Evolutionary conservation across 2,888 invertebrate genomes (phyloP).

Genomic region (Napeogenes inachia): DNA sequence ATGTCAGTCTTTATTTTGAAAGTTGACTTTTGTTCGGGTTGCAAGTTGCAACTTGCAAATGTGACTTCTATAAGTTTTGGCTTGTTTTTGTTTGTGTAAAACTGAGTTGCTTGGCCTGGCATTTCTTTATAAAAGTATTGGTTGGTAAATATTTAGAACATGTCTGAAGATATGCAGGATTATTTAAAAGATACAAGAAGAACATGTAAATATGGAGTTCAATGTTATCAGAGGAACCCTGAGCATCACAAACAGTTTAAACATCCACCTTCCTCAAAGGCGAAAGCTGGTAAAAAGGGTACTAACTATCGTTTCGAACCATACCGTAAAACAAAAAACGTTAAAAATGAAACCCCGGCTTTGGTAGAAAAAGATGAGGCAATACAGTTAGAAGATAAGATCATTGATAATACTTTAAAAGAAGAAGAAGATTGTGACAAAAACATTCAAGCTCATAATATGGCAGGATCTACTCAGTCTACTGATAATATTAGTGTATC

Average conservation of each 20-base stretch:
- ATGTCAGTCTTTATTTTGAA: no score
- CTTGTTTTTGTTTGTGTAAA: no score
- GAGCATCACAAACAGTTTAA: conserved; percentile 85
- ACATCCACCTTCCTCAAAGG: conserved; percentile 78
- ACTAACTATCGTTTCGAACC: conserved; percentile 42
- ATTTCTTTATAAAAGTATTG: background rate
- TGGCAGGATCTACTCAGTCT: conserved; percentile 6
- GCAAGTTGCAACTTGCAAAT: no score
- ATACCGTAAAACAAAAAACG: conserved; percentile 35
- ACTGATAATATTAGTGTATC: background rate
- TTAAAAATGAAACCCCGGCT: conserved; percentile 3
- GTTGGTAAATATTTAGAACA: conserved; percentile 30
- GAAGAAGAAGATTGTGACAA: background rate
- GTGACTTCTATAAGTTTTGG: no score
- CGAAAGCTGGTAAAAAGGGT: conserved; percentile 36
- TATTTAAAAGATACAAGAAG: conserved; percentile 68
- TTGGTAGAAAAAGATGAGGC: conserved; percentile 2
- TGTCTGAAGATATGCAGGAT: conserved; percentile 61
- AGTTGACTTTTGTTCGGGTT: no score
- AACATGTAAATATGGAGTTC: conserved; percentile 85
- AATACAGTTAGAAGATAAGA: background rate
- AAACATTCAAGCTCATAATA: conserved; percentile 1
- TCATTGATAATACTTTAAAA: background rate
- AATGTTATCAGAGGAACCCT: conserved; percentile 90
- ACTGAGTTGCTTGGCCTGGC: background rate